These are phyloP conservation scores for Drosophila infuscata DNA, from an alignment of 2,888 invertebrate species.

Conservation along the genomic window DNA sequence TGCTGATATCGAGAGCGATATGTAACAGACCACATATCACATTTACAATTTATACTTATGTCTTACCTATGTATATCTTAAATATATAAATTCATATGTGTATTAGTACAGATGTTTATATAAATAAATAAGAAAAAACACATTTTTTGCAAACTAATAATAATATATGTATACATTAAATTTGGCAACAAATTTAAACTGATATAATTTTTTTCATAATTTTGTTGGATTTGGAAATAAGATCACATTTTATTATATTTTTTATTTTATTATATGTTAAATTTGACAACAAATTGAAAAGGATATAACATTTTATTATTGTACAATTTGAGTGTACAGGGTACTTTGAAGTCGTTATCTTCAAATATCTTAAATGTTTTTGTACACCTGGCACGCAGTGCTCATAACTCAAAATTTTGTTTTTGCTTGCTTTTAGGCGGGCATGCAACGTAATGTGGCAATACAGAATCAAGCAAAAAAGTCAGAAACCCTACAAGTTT, in stretches of 20 bases:
- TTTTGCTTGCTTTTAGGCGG: slow-evolving; percentile 31
- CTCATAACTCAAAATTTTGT: slow-evolving; percentile 75
- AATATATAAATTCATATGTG: background rate
- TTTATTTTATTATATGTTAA: background rate
- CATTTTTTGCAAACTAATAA: no score
- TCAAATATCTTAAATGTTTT: slow-evolving; percentile 17
- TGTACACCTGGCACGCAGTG: slow-evolving; percentile 74
- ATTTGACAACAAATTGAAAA: background rate
- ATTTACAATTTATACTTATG: background rate
- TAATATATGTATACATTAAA: background rate
- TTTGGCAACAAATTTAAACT: background rate
- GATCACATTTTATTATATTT: background rate
- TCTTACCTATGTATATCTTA: background rate
- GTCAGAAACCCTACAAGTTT: slow-evolving; percentile 50
- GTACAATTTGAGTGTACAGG: slow-evolving; percentile 8
- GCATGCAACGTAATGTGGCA: slow-evolving; percentile 66
- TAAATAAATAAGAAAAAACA: background rate
- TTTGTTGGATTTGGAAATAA: background rate
- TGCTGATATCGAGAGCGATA: background rate
- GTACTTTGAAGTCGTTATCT: slow-evolving; percentile 1
- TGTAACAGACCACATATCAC: background rate
- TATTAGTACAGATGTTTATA: background rate
- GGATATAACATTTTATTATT: background rate
- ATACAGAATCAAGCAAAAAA: slow-evolving; percentile 70
- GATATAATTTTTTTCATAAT: background rate